These are phyloP conservation scores for Montifringilla adamsi DNA, from an alignment of 2,113 vertebrate genomes.

Conservation along the genomic window DNA sequence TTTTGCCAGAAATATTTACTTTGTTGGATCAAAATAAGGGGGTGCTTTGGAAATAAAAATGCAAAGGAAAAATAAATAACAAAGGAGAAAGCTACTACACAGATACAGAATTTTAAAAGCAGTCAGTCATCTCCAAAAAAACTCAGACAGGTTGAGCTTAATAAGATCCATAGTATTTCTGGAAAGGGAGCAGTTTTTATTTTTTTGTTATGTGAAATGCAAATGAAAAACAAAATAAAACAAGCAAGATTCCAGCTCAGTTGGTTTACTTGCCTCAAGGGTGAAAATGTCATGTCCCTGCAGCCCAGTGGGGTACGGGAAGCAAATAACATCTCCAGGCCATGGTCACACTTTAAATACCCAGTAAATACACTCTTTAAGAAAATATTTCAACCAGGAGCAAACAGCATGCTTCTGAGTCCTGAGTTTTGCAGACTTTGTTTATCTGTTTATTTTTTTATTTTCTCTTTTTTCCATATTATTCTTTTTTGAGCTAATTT, in stretches of 20 bases:
- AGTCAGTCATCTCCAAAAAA: neutral
- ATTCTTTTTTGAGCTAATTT: neutral
- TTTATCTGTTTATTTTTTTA: neutral
- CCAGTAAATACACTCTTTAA: neutral
- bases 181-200: neutral
- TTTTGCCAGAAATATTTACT: neutral
- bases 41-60: neutral
- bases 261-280: neutral
- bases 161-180: neutral
- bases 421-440: neutral
- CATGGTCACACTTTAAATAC: neutral
- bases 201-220: neutral
- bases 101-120: neutral
- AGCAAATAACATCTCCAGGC: neutral
- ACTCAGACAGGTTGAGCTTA: neutral
- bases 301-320: neutral
- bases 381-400: neutral
- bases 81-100: rapidly evolving
- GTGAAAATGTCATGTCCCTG: neutral
- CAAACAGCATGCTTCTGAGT: neutral
- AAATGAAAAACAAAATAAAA: neutral
- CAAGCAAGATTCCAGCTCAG: neutral
- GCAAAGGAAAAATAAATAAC: neutral
- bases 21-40: neutral
- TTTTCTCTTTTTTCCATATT: neutral